phyloP scores from a whole-genome alignment of 2,113 vertebrate genomes.

The Callocephalon fimbriatum region DNA sequence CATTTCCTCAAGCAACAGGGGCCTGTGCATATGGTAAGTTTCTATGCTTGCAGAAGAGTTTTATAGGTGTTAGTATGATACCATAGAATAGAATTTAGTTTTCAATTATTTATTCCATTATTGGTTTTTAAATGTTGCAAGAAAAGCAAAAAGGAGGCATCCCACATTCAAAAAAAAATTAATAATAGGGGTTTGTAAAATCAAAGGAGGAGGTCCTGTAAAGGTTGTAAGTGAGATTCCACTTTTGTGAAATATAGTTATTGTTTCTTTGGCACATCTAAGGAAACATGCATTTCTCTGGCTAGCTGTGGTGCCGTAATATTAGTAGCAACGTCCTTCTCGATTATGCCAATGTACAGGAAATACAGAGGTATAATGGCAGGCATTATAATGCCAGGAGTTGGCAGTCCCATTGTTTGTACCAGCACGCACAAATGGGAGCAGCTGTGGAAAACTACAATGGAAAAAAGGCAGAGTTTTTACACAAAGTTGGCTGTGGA shows the following conservation, averaged over 20 bases:
- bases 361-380: background rate
- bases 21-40: background rate
- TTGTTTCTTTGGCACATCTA: background rate
- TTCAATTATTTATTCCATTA: background rate
- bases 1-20: background rate
- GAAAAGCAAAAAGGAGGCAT: background rate
- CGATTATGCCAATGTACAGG: fast-evolving
- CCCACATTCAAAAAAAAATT: background rate
- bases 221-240: background rate
- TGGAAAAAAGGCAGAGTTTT: background rate
- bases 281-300: background rate
- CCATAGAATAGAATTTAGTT: background rate
- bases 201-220: fast-evolving
- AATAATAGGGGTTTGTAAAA: background rate
- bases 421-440: background rate
- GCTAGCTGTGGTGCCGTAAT: fast-evolving
- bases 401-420: background rate
- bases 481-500: background rate
- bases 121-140: background rate
- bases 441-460: background rate
- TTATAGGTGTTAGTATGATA: background rate
- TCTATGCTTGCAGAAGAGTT: background rate
- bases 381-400: background rate
- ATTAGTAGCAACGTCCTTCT: background rate
- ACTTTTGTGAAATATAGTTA: background rate